A percentile compares a stretch with the other conserved stretches of the same genome.
These are phyloP conservation scores for Magallana angulata DNA, from an alignment of 1,140 invertebrate genomes.

Conservation along the genomic window DNA sequence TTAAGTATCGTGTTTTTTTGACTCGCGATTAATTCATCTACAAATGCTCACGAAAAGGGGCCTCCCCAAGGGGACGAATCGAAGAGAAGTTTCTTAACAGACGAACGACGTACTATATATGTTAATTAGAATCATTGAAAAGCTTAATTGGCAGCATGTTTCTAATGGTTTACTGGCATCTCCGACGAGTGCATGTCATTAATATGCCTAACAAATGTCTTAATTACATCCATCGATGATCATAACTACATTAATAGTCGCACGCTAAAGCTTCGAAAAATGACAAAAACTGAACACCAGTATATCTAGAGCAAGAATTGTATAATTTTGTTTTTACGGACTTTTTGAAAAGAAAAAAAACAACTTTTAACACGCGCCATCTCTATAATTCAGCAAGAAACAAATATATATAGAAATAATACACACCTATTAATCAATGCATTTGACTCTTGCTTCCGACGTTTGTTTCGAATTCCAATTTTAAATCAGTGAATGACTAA, in stretches of 20 bases:
- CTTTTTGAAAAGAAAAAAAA: too few relatives aligned
- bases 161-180: not conserved
- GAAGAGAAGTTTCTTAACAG: not conserved
- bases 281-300: too few relatives aligned
- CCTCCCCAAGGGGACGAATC: not conserved
- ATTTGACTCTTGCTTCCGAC: too few relatives aligned
- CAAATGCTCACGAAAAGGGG: not conserved
- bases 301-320: too few relatives aligned
- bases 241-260: not conserved
- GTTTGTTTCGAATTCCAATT: too few relatives aligned
- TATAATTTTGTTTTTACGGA: too few relatives aligned
- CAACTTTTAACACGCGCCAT: too few relatives aligned
- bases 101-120: not conserved
- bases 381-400: too few relatives aligned
- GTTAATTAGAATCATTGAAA: constrained; percentile 29
- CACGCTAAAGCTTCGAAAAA: too few relatives aligned
- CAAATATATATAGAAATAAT: too few relatives aligned
- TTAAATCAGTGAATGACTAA: too few relatives aligned
- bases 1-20: constrained; percentile 6
- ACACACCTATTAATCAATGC: too few relatives aligned
- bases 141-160: not conserved
- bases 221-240: not conserved
- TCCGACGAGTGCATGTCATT: constrained; percentile 1
- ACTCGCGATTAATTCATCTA: not conserved
- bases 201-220: not conserved